Evolutionary conservation across 2,888 invertebrate species (phyloP), one percentile per base, ranked within the genome.

Genomic region (Epirrita christyi): DNA sequence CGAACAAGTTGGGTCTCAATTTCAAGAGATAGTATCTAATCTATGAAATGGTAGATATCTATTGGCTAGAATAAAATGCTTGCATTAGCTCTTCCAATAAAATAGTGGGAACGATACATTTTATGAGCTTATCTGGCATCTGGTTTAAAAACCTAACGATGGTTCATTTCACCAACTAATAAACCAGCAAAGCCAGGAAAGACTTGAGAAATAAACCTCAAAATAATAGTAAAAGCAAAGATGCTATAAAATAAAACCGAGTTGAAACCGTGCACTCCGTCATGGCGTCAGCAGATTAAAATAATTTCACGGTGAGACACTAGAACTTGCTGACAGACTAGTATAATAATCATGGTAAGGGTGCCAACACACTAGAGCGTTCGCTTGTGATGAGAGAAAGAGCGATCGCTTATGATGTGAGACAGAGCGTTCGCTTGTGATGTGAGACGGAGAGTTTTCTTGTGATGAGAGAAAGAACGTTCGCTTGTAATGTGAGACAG

Each of bases 261-360:
- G 41, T 15, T 37, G 44, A 45, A 32, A 40, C 32, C 8, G 27
- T 34, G 54, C 47, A 47, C 42, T 54, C 32, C 32, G 58, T 59
- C 58, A 58, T 40, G 44, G 52, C 54, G 59, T 56, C 56, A 52
- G 59, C 60, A 62, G 64, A 66, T 64, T 66, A 62, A 61, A 61
- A 61, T 66, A 59, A 66, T 66, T 64, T 59, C 47, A 55, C 45
- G 37, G 57, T 50, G 56, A 55, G 49, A 32, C 32, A 61, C 44
- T 55, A 10, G 14, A 9, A 57, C 32, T 44, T 53, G 46, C 55
- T 55, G 48, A 55, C 48, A 49, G 43, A 32, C 29, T 9, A 49
- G 15, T 43, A 48, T 55, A 43, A 43, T 54, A 36, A 54, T 21
- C 8, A 9, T 49, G 42, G 13, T 44, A 55, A 43, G 6, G 48